Evolutionary conservation across 1,140 invertebrate genomes (phyloP), one percentile per base, ranked within the genome.

Genomic region (Battus philenor): DNA sequence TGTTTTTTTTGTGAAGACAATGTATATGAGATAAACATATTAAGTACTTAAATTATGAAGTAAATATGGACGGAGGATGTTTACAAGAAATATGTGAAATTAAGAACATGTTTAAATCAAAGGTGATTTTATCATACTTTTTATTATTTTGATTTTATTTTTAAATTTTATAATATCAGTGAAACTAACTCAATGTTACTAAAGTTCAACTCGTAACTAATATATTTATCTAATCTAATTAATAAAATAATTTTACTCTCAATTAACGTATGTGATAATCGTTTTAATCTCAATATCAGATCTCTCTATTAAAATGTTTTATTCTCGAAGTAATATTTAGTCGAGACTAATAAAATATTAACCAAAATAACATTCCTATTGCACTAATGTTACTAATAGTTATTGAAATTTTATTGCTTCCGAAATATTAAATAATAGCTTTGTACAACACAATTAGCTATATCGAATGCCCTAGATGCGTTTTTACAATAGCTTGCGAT

Each of bases 201-300:
- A 26, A 41, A 41, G 38, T 41, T 13, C 27, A 41, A 41, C 38
- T 27, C 15, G 38, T 27, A 36, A 36, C 33, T 36, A 36, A 1
- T 29, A 29, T 18, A 29, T 29, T 11, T 18, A 2, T 13, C 13
- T 41, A 41, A 29, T 8, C 24, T 41, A 17, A 27, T 16, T 41
- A 51, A 54, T 50, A 41, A 51, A 50, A 65, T 50, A 50, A 53
- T 58, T 64, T 56, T 62, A 54, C 29, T 30, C 22, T 53, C 48
- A 59, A 52, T 41, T 55, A 66, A 65, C 55, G 51, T 59, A 49
- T 45, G 51, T 47, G 53, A 62, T 59, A 60, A 53, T 54, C 39
- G 56, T 66, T 65, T 65, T 80, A 84, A 84, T 84, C 80, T 84
- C 80, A 81, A 70, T 60, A 65, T 84, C 80, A 84, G 77, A 84